Evolutionary conservation across 2,888 invertebrate genomes (phyloP).

Genomic region (Dyspetes luteomarginatus): DNA sequence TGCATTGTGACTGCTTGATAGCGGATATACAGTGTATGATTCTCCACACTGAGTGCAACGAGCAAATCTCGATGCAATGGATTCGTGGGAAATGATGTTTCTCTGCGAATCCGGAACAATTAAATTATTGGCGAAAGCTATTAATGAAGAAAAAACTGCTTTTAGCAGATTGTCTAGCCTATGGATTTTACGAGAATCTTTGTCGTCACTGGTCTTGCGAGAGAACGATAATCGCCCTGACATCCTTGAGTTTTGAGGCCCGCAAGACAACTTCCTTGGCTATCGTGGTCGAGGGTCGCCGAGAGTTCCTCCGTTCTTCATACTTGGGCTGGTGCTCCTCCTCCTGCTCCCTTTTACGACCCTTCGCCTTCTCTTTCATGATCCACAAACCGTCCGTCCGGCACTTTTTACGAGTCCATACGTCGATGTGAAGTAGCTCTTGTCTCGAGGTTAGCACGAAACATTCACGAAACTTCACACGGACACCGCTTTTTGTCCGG

Average conservation of each 20-base stretch:
- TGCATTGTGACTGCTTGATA: not conserved
- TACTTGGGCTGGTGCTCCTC: conserved; percentile 36
- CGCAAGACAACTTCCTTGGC: conserved; percentile 15
- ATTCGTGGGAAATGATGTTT: not conserved
- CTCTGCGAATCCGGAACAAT: not conserved
- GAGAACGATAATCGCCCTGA: conserved; percentile 21
- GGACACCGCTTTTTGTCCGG: conserved; percentile 51
- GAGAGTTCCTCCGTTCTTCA: conserved; percentile 39
- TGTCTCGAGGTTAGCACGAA: conserved; percentile 41
- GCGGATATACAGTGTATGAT: not conserved
- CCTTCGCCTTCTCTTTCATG: conserved; percentile 70
- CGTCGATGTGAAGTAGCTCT: conserved; percentile 52
- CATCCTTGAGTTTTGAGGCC: not conserved
- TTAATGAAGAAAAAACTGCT: not conserved
- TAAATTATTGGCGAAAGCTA: not conserved
- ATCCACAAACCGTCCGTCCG: conserved; percentile 65
- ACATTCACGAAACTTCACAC: conserved; percentile 34
- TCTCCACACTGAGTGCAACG: too few relatives aligned
- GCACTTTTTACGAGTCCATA: conserved; percentile 58
- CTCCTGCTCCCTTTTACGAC: conserved; percentile 67
- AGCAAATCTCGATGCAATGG: not conserved
- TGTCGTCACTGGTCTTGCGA: not conserved
- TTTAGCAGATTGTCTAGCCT: conserved; percentile 46
- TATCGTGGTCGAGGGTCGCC: conserved; percentile 51
- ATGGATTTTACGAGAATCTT: conserved; percentile 52